Evolutionary conservation across 2,888 invertebrate genomes (phyloP).

Genomic region (Belgica antarctica): DNA sequence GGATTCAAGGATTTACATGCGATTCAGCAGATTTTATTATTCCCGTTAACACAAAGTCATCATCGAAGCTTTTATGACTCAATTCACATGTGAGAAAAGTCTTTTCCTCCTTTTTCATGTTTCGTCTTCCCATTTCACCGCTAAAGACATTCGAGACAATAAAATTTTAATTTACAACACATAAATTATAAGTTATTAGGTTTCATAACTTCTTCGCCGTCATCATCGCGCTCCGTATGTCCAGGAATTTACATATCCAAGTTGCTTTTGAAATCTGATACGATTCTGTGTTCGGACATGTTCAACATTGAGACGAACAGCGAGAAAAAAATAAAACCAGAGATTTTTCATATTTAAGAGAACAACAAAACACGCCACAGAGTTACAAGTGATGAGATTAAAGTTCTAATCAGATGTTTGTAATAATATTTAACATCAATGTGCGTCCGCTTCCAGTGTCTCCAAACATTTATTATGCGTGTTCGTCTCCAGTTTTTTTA

Average conservation of each 20-base stretch:
- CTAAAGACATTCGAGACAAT: constrained; percentile 19
- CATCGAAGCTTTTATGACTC: too few relatives aligned
- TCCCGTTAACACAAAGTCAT: too few relatives aligned
- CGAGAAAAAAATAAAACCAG: background rate
- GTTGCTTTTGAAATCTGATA: constrained; percentile 19
- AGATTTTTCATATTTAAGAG: too few relatives aligned
- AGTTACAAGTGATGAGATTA: constrained; percentile 18
- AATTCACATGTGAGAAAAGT: background rate
- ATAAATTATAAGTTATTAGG: constrained; percentile 9
- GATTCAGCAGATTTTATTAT: too few relatives aligned
- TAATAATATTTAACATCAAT: constrained; percentile 19
- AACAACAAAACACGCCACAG: too few relatives aligned
- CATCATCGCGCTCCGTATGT: too few relatives aligned
- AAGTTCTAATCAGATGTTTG: constrained; percentile 22
- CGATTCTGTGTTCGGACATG: constrained; percentile 14
- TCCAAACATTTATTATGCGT: constrained; percentile 38
- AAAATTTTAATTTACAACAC: constrained; percentile 22
- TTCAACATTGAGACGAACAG: constrained; percentile 9
- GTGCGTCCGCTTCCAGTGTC: constrained; percentile 3
- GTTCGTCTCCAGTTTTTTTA: constrained; percentile 6
- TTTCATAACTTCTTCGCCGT: constrained; percentile 11
- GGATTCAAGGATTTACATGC: too few relatives aligned
- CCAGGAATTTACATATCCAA: background rate
- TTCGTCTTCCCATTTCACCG: constrained; percentile 3
- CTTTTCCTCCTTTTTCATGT: background rate